Evolutionary conservation across 2,797 vertebrate genomes (phyloP).

Genomic region (Tapirus indicus): DNA sequence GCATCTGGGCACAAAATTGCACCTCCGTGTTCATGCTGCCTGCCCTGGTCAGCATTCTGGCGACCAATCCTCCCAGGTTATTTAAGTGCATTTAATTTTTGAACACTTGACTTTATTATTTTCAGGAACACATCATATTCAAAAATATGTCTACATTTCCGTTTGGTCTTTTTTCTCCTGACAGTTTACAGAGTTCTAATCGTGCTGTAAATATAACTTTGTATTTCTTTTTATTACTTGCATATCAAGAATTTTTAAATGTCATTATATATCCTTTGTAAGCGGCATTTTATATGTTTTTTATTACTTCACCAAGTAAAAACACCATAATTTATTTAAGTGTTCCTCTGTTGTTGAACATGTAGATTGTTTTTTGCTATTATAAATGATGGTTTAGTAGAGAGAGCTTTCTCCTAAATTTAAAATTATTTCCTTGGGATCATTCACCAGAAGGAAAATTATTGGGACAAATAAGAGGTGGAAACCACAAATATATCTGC

Average conservation of each 20-base stretch:
- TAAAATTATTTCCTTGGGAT: background rate
- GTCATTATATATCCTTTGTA: background rate
- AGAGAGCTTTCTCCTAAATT: slow-evolving; percentile 42
- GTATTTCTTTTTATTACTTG: background rate
- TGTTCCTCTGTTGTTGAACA: background rate
- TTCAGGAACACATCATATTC: slow-evolving; percentile 2
- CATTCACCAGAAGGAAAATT: background rate
- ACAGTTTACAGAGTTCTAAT: background rate
- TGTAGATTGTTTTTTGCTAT: background rate
- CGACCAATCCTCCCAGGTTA: background rate
- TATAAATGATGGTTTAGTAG: background rate
- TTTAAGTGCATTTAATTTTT: background rate
- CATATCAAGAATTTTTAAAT: background rate
- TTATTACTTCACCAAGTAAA: background rate
- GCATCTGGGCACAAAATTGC: background rate
- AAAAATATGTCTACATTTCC: slow-evolving; percentile 4
- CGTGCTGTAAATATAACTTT: background rate
- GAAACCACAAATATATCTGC: background rate
- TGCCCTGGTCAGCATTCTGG: background rate
- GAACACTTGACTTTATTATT: background rate
- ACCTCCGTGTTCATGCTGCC: background rate
- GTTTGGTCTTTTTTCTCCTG: background rate
- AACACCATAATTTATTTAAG: background rate
- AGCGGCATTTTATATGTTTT: background rate
- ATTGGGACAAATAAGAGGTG: background rate